These are phyloP conservation scores for Cartodere bifasciata DNA, from an alignment of 2,888 invertebrate genomes.

Conservation along the genomic window DNA sequence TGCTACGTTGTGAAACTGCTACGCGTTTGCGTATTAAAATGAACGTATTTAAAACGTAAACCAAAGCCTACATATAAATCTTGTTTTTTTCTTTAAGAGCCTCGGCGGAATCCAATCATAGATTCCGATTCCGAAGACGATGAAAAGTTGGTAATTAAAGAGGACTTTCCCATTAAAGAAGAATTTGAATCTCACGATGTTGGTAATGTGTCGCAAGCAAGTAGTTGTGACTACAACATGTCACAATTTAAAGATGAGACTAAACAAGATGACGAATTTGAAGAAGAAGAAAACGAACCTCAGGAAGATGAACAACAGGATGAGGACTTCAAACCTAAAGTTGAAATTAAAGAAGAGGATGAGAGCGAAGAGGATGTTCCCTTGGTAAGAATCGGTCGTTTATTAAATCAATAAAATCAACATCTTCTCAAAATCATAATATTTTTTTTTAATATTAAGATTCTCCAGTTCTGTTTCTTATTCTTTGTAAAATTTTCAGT, in stretches of 20 bases:
- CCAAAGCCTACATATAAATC: too few species aligned
- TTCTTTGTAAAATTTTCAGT: conserved; percentile 18
- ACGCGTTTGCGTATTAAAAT: too few species aligned
- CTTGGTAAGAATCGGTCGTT: conserved; percentile 44
- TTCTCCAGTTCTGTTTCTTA: too few species aligned
- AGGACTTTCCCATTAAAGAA: too few species aligned
- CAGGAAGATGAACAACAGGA: conserved; percentile 27
- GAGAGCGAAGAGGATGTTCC: conserved; percentile 62
- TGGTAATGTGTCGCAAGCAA: conserved; percentile 44
- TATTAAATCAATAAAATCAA: too few species aligned
- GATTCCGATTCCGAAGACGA: conserved; percentile 32
- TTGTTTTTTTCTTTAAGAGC: too few species aligned
- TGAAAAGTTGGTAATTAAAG: conserved; percentile 34
- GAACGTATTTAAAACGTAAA: too few species aligned
- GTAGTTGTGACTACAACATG: conserved; percentile 59
- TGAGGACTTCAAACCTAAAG: conserved; percentile 15
- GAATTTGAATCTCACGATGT: conserved; percentile 25
- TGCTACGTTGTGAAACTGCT: too few species aligned
- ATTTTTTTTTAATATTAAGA: too few species aligned
- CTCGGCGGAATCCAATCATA: too few species aligned
- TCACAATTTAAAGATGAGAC: conserved; percentile 49
- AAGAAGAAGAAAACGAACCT: conserved; percentile 40
- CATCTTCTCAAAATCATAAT: too few species aligned
- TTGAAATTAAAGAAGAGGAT: conserved; percentile 29
- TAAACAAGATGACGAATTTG: conserved; percentile 25